A percentile compares a stretch with the other conserved stretches of the same genome.
phyloP scores from a whole-genome alignment of 2,888 invertebrate species.

The Lepidochitona cinerea region DNA sequence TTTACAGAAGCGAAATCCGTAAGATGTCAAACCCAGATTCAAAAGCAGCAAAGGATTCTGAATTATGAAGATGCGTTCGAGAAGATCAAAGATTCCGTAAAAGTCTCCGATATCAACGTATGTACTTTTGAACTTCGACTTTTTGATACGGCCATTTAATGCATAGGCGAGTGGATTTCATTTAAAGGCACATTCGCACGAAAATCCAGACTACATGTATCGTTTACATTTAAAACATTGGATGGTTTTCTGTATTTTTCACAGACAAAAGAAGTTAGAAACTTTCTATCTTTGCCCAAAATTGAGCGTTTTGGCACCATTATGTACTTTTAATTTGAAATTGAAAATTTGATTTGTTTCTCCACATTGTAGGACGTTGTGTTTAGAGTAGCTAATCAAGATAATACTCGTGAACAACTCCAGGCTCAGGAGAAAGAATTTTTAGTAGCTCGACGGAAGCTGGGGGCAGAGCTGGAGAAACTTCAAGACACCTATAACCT shows the following conservation, averaged over 20 bases:
- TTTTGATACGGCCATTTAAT: no score
- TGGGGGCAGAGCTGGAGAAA: slow-evolving; percentile 42
- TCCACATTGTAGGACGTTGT: slow-evolving; percentile 46
- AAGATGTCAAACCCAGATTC: neutral
- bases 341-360: neutral
- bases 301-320: no score
- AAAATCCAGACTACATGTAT: no score
- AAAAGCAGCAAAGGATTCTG: slow-evolving; percentile 45
- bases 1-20: neutral
- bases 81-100: slow-evolving; percentile 48
- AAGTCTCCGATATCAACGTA: slow-evolving; percentile 56
- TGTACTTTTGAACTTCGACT: no score
- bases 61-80: slow-evolving; percentile 52
- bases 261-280: no score
- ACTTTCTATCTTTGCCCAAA: no score
- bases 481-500: slow-evolving; percentile 37
- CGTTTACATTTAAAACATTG: no score
- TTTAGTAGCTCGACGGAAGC: slow-evolving; percentile 27
- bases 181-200: no score
- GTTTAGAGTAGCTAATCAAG: slow-evolving; percentile 44
- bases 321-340: no score
- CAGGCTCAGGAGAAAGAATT: slow-evolving; percentile 43
- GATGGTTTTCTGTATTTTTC: neutral
- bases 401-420: slow-evolving; percentile 36
- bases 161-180: no score